A percentile compares a stretch with the other conserved stretches of the same genome.
Conservation (phyloP, 2,113 vertebrate species). For the Alouatta palliata region DNA sequence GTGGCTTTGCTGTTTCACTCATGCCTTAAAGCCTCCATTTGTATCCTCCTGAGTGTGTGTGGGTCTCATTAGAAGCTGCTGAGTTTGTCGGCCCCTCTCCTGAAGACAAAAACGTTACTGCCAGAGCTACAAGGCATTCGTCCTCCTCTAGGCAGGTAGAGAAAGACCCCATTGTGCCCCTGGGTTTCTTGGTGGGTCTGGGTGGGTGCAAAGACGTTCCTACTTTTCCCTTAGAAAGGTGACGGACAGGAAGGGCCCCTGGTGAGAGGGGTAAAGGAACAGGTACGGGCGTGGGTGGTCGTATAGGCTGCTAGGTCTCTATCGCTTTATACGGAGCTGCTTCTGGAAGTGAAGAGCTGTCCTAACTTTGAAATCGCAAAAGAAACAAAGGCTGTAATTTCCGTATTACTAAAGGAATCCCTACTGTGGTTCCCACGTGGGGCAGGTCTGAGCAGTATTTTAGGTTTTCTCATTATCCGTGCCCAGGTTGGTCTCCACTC, state of each 20-base stretch:
- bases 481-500: neutral
- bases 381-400: fast-evolving
- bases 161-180: fast-evolving
- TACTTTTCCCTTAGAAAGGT: no score
- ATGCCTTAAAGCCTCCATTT: neutral
- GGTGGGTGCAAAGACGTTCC: fast-evolving
- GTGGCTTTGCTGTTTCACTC: neutral
- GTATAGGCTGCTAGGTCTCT: fast-evolving
- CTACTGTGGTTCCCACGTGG: fast-evolving
- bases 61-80: neutral
- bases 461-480: no score
- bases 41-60: fast-evolving
- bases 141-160: no score
- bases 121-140: no score
- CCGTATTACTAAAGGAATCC: neutral
- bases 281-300: fast-evolving
- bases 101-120: fast-evolving
- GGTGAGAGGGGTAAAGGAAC: fast-evolving
- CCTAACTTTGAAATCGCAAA: neutral
- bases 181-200: fast-evolving
- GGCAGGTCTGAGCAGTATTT: no score
- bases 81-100: neutral
- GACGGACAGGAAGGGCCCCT: fast-evolving
- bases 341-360: neutral
- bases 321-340: fast-evolving